phyloP scores from a whole-genome alignment of 1,140 invertebrate genomes.

The Hycleus phaleratus region DNA sequence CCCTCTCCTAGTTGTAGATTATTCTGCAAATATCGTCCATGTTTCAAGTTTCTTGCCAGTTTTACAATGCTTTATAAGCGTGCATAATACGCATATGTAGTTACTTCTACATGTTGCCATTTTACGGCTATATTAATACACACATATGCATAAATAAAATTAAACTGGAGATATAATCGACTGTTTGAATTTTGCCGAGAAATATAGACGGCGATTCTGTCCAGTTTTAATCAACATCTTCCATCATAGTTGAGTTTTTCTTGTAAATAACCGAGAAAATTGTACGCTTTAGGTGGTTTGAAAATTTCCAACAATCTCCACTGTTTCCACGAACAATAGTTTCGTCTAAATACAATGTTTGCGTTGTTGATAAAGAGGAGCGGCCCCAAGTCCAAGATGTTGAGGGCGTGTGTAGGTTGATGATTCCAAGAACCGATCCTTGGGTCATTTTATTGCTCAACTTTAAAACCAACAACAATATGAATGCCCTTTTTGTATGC shows the following conservation, averaged over 20 bases:
- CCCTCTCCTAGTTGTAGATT: too few relatives aligned
- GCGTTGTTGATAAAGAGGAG: background rate
- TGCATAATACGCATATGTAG: constrained; percentile 12
- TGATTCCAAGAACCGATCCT: constrained; percentile 3
- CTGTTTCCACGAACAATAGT: too few relatives aligned
- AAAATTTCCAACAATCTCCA: too few relatives aligned
- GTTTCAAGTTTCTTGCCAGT: constrained; percentile 9
- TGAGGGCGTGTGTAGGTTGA: constrained; percentile 11
- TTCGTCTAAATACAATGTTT: too few relatives aligned
- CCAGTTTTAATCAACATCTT: too few relatives aligned
- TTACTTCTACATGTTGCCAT: constrained; percentile 2
- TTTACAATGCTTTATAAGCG: constrained; percentile 2
- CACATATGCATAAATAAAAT: background rate
- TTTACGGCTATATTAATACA: too few relatives aligned
- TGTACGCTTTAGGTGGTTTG: too few relatives aligned
- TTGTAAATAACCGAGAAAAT: too few relatives aligned
- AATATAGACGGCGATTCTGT: too few relatives aligned
- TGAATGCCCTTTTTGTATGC: too few relatives aligned
- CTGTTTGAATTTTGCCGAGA: constrained; percentile 7
- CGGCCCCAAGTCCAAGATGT: constrained; percentile 5
- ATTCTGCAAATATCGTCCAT: constrained; percentile 1
- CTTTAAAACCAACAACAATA: background rate
- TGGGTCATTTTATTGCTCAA: constrained; percentile 8
- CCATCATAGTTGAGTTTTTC: too few relatives aligned
- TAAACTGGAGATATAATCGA: constrained; percentile 10